These are phyloP conservation scores for Parnassius mnemosyne DNA, from an alignment of 2,888 invertebrate genomes.

Conservation along the genomic window DNA sequence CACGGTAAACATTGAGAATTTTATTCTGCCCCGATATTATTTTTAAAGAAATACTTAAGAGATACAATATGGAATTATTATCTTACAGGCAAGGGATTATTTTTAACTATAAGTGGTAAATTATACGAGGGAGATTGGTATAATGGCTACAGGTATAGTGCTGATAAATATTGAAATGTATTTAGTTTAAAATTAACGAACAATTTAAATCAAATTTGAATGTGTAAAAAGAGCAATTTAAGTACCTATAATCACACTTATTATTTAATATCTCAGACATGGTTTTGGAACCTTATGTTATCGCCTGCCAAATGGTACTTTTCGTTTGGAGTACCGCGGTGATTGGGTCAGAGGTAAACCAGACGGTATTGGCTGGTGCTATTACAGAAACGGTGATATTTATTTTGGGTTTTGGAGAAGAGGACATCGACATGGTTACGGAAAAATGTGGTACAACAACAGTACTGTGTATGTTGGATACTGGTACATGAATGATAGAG, in stretches of 20 bases:
- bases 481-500: slow-evolving; percentile 71
- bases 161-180: neutral
- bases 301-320: slow-evolving; percentile 61
- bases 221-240: neutral
- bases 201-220: neutral
- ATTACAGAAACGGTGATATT: slow-evolving; percentile 78
- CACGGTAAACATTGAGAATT: slow-evolving; percentile 47
- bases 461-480: slow-evolving; percentile 82
- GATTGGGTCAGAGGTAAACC: slow-evolving; percentile 81
- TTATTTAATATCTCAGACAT: slow-evolving; percentile 52
- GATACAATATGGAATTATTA: neutral
- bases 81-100: slow-evolving; percentile 73
- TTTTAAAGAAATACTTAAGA: too few relatives aligned
- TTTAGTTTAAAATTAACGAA: too few relatives aligned
- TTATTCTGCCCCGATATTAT: neutral
- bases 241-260: neutral
- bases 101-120: slow-evolving; percentile 65
- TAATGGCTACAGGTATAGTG: slow-evolving; percentile 65
- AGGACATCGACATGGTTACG: slow-evolving; percentile 78
- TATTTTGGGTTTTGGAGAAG: slow-evolving; percentile 81
- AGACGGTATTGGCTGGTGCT: slow-evolving; percentile 79
- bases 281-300: slow-evolving; percentile 80
- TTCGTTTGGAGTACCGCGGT: slow-evolving; percentile 77
- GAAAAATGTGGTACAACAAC: slow-evolving; percentile 82
- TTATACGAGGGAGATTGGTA: slow-evolving; percentile 84